Percentiles rank a stretch among this genome's conserved stretches.
phyloP scores from a whole-genome alignment of 2,888 invertebrate genomes.

The Sussaba pulchella region DNA sequence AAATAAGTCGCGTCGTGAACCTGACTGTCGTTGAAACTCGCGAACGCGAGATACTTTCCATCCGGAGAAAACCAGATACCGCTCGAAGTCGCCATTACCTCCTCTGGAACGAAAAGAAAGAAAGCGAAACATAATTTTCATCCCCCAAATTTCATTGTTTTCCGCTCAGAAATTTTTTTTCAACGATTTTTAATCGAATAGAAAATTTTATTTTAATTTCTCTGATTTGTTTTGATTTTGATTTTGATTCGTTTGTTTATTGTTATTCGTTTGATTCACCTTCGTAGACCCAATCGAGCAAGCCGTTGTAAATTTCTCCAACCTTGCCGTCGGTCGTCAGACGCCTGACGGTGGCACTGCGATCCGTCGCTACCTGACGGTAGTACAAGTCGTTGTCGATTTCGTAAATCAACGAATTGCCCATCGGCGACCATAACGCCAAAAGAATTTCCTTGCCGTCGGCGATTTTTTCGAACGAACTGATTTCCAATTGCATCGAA shows the following conservation, averaged over 20 bases:
- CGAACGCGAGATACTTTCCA: slow-evolving; percentile 89
- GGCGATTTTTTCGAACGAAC: slow-evolving; percentile 85
- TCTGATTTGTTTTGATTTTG: too few relatives aligned
- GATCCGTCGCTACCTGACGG: slow-evolving; percentile 75
- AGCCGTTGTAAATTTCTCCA: slow-evolving; percentile 91
- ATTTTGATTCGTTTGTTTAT: too few relatives aligned
- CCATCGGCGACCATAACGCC: slow-evolving; percentile 87
- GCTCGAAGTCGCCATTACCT: slow-evolving; percentile 89
- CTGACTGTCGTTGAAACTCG: slow-evolving; percentile 89
- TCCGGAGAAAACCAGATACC: slow-evolving; percentile 93
- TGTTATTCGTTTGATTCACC: slow-evolving; percentile 85
- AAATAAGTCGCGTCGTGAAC: slow-evolving; percentile 89
- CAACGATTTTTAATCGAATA: background rate
- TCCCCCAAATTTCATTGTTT: too few relatives aligned
- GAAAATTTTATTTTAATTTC: background rate
- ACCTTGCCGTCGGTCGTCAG: slow-evolving; percentile 88
- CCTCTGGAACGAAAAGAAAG: slow-evolving; percentile 86
- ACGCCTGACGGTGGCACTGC: slow-evolving; percentile 78
- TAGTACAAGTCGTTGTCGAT: slow-evolving; percentile 90
- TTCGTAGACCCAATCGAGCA: slow-evolving; percentile 97
- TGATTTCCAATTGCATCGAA: slow-evolving; percentile 72
- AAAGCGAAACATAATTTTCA: too few relatives aligned
- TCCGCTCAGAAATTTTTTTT: too few relatives aligned
- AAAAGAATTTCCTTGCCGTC: slow-evolving; percentile 86
- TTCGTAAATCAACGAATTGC: slow-evolving; percentile 87